Evolutionary conservation across 1,140 invertebrate genomes (phyloP).

Genomic region (Dreissena rostriformis): DNA sequence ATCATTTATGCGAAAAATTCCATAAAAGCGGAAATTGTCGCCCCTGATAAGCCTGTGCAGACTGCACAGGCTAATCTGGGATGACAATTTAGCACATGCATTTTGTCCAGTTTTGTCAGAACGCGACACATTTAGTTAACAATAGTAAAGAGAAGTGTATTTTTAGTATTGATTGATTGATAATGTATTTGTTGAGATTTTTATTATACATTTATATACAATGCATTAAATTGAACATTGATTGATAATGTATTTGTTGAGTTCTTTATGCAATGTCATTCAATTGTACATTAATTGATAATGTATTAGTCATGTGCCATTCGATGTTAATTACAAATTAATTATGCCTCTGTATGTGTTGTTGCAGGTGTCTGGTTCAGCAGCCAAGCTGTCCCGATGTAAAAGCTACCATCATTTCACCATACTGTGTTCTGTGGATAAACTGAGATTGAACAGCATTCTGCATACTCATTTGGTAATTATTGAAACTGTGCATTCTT

Average conservation of each 20-base stretch:
- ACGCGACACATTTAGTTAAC: too few relatives aligned
- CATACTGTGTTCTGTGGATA: conserved; percentile 92
- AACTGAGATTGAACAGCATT: conserved; percentile 84
- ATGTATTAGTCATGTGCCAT: neutral
- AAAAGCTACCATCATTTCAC: conserved; percentile 98
- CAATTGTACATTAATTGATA: neutral
- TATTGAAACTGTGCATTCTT: neutral
- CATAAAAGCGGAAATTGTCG: too few relatives aligned
- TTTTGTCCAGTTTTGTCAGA: too few relatives aligned
- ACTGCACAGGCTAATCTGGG: too few relatives aligned
- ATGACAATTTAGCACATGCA: too few relatives aligned
- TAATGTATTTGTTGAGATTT: neutral
- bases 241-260: neutral
- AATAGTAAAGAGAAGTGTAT: neutral
- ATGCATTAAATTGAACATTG: neutral
- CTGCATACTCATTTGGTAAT: conserved; percentile 67
- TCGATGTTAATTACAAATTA: neutral
- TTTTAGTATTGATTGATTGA: neutral
- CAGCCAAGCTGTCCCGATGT: conserved; percentile 91
- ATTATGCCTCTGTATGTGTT: conserved; percentile 18
- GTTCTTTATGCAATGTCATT: neutral
- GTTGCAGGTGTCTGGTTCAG: conserved; percentile 89
- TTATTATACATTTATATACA: neutral
- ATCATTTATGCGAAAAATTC: too few relatives aligned
- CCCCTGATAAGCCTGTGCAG: too few relatives aligned